Evolutionary conservation across 1,140 invertebrate genomes (phyloP).

Genomic region (Platorchestia sp.): DNA sequence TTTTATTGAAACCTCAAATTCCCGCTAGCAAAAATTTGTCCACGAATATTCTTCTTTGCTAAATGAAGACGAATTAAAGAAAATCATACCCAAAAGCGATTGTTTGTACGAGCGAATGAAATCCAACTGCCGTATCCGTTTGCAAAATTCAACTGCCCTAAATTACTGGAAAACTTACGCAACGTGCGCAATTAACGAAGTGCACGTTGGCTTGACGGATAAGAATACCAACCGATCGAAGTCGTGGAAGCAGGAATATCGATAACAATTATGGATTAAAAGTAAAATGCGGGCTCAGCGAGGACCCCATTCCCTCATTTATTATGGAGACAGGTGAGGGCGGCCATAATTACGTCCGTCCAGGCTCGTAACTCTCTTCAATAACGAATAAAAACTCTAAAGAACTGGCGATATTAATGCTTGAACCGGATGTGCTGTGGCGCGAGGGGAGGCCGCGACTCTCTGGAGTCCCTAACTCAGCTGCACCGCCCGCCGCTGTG

Average conservation of each 20-base stretch:
- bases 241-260: not conserved
- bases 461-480: not conserved
- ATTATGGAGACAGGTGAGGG: slow-evolving; percentile 35
- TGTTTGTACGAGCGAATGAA: too few species aligned
- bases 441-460: not conserved
- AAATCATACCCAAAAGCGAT: too few species aligned
- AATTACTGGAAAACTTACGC: too few species aligned
- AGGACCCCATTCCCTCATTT: slow-evolving; percentile 24
- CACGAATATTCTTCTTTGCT: too few species aligned
- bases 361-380: slow-evolving; percentile 24
- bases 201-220: not conserved
- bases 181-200: not conserved
- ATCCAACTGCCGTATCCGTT: too few species aligned
- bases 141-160: too few species aligned
- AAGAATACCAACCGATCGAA: slow-evolving; percentile 2
- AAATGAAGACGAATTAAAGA: too few species aligned
- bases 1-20: too few species aligned
- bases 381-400: slow-evolving; percentile 46
- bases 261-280: slow-evolving; percentile 44
- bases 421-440: slow-evolving; percentile 34
- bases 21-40: too few species aligned
- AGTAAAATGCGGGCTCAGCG: slow-evolving; percentile 34
- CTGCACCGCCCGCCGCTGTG: not conserved
- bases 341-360: not conserved
- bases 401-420: not conserved